Evolutionary conservation across 2,888 invertebrate genomes (phyloP), one percentile per base, ranked within the genome.

Genomic region (Neoitamus cyanurus): DNA sequence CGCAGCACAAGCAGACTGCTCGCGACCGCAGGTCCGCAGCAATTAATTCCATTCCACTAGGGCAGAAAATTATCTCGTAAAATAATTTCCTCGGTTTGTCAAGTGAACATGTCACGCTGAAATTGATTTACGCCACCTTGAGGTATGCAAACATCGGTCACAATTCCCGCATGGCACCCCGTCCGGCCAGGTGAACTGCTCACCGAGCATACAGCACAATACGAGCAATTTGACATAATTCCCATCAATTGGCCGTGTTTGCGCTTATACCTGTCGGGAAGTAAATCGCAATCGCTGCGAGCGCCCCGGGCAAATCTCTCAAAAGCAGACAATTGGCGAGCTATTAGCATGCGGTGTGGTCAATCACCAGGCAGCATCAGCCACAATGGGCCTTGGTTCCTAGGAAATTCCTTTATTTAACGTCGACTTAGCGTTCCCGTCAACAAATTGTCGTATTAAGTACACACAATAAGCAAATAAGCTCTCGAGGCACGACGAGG

Each of bases 361-460:
- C 84, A 85, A 85, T 84, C 85, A 83, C 84, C 69, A 83, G 68
- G 36, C 77, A 80, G 37, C 70, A n/a, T 46, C 30, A 75, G 11
- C 83, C 84, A 73, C 70, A 34, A 48, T 48, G 34, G 42, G 37
- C 46, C 68, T 68, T 4, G 30, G 75, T 75, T 75, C 58, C 70
- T 70, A 68, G 83, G 77, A 70, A 80, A 83, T 83, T 83, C 83
- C 83, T 72, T 25, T 31, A 25, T 83, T 83, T 42, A 73, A 37
- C 85, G 83, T 85, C 84, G 84, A 37, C 83, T 85, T 85, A 84
- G 83, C 84, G 83, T 85, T 77, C 48, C 84, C 58, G 85, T 84
- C 85, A 85, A 84, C 85, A 85, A 85, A 85, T 85, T 85, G 85
- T 85, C 85, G 84, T 83, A 85, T 85, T 85, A 85, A 85, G 77